Evolutionary conservation across 2,113 vertebrate genomes (phyloP).

Genomic region (Arizona elegans): DNA sequence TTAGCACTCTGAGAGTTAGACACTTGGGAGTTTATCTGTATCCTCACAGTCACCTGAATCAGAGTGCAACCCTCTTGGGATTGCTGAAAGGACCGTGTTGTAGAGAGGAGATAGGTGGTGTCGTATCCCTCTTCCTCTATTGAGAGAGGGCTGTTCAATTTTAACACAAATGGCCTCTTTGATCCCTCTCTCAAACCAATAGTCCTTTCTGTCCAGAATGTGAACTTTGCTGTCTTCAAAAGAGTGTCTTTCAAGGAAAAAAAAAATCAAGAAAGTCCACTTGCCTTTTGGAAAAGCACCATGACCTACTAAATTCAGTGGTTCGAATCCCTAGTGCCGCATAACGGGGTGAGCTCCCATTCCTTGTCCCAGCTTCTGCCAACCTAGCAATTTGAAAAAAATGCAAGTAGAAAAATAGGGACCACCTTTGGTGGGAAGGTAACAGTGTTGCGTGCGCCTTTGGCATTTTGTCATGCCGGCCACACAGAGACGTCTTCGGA

Average conservation of each 20-base stretch:
- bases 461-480: too few relatives aligned
- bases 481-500: too few relatives aligned
- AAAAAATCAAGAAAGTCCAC: background rate
- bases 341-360: too few relatives aligned
- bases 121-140: background rate
- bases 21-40: background rate
- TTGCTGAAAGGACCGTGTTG: background rate
- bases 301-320: background rate
- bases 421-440: too few relatives aligned
- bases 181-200: background rate
- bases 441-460: too few relatives aligned
- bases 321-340: too few relatives aligned
- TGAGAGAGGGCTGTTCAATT: background rate
- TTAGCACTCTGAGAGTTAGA: background rate
- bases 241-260: background rate
- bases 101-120: background rate
- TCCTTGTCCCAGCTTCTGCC: too few relatives aligned
- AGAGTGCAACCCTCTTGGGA: too few relatives aligned
- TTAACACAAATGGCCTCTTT: background rate
- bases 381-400: too few relatives aligned
- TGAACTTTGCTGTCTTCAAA: background rate
- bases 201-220: background rate
- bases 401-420: too few relatives aligned
- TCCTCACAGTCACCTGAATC: too few relatives aligned
- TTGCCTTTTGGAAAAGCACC: background rate